Evolutionary conservation across 2,113 vertebrate species (phyloP).

Genomic region (Embiotoca jacksoni): DNA sequence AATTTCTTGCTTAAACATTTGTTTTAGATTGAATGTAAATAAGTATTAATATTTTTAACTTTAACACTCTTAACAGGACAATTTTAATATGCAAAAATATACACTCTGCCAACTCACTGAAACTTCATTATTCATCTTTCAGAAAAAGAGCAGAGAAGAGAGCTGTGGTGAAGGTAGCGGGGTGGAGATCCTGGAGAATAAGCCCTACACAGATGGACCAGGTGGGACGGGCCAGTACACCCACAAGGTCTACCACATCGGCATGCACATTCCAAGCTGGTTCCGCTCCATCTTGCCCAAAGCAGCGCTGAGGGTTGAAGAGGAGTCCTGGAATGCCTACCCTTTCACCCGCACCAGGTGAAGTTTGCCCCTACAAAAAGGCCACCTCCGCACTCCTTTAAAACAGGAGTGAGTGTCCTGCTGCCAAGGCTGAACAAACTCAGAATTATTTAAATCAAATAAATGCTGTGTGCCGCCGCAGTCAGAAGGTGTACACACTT

Average conservation of each 20-base stretch:
- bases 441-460: not conserved
- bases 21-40: too few relatives aligned
- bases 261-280: slow-evolving; percentile 98
- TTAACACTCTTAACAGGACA: too few relatives aligned
- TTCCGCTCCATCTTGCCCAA: slow-evolving; percentile 97
- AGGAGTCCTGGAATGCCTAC: slow-evolving; percentile 98
- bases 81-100: slow-evolving; percentile 6
- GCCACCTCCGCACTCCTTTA: slow-evolving; percentile 32
- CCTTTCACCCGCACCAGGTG: slow-evolving; percentile 97
- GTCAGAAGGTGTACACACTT: not conserved
- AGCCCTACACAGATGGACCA: slow-evolving; percentile 93
- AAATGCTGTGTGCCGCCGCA: not conserved
- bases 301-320: slow-evolving; percentile 94
- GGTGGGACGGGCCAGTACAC: slow-evolving; percentile 95
- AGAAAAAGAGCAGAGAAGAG: slow-evolving; percentile 98
- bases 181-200: slow-evolving; percentile 96
- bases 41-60: too few relatives aligned
- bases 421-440: slow-evolving; percentile 19
- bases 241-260: slow-evolving; percentile 97
- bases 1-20: not conserved
- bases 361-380: slow-evolving; percentile 16
- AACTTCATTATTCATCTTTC: slow-evolving; percentile 24
- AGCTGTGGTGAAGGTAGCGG: slow-evolving; percentile 95
- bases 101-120: not conserved
- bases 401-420: slow-evolving; percentile 3